A percentile compares a stretch with the other conserved stretches of the same genome.
phyloP scores from a whole-genome alignment of 2,797 vertebrate species.

The Clamator glandarius region DNA sequence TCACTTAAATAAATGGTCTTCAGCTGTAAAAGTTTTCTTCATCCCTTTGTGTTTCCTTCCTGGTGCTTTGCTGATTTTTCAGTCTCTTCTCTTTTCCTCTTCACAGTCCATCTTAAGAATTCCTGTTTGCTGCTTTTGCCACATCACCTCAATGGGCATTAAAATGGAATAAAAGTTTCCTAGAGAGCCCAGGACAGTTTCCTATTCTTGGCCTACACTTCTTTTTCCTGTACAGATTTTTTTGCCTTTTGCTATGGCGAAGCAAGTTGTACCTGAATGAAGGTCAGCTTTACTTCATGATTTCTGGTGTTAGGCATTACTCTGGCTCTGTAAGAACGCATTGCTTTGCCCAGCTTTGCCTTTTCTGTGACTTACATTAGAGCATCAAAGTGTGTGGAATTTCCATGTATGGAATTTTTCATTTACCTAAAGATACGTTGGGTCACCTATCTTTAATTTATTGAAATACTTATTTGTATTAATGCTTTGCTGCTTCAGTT shows the following conservation, averaged over 20 bases:
- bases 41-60: background rate
- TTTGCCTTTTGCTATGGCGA: background rate
- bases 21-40: background rate
- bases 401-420: background rate
- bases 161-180: background rate
- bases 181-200: background rate
- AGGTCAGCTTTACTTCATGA: background rate
- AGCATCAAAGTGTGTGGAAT: background rate
- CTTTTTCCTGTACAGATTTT: background rate
- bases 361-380: background rate
- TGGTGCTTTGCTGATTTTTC: background rate
- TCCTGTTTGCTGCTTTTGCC: background rate
- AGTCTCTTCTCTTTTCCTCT: background rate
- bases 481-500: background rate
- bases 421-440: background rate
- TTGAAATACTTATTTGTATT: background rate
- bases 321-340: background rate
- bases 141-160: background rate
- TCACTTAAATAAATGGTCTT: background rate
- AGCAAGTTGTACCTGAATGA: background rate
- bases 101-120: background rate
- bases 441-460: background rate
- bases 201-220: background rate
- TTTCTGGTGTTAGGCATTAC: background rate
- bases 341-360: background rate